A percentile compares a stretch with the other conserved stretches of the same genome.
Evolutionary conservation across 2,888 invertebrate genomes (phyloP).

Genomic region (Callosobruchus maculatus): DNA sequence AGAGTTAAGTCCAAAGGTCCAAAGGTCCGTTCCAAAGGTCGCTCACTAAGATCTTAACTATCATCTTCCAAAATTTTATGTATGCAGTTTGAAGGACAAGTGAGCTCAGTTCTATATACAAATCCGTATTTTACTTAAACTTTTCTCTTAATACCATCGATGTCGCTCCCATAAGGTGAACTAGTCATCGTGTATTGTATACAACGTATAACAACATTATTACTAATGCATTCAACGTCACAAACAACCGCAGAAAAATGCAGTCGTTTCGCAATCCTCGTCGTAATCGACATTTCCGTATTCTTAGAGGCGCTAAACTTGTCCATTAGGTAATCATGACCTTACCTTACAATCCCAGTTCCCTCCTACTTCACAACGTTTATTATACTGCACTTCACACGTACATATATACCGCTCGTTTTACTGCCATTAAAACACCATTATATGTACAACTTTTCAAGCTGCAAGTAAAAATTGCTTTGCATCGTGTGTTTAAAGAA

Average conservation of each 20-base stretch:
- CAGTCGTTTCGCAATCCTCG: neutral
- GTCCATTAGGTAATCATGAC: neutral
- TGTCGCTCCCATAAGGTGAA: too few species aligned
- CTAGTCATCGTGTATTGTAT: neutral
- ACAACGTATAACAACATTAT: neutral
- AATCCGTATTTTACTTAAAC: too few species aligned
- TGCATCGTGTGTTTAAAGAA: too few species aligned
- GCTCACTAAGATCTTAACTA: too few species aligned
- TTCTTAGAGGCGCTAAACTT: neutral
- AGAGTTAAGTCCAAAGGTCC: too few species aligned
- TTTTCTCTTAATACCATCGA: too few species aligned
- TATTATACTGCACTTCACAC: neutral
- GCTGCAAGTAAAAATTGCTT: too few species aligned
- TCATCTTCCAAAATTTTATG: too few species aligned
- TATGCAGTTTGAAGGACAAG: too few species aligned
- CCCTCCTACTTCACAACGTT: neutral
- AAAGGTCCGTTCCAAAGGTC: too few species aligned
- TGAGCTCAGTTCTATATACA: too few species aligned
- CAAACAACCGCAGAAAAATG: neutral
- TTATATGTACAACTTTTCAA: neutral
- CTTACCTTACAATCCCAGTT: neutral
- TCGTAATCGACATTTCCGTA: neutral
- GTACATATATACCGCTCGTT: too few species aligned
- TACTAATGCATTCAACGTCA: neutral
- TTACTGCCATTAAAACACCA: neutral